A percentile compares a stretch with the other conserved stretches of the same genome.
Evolutionary conservation across 2,797 vertebrate species (phyloP).

Genomic region (Helicolenus hilgendorfi): DNA sequence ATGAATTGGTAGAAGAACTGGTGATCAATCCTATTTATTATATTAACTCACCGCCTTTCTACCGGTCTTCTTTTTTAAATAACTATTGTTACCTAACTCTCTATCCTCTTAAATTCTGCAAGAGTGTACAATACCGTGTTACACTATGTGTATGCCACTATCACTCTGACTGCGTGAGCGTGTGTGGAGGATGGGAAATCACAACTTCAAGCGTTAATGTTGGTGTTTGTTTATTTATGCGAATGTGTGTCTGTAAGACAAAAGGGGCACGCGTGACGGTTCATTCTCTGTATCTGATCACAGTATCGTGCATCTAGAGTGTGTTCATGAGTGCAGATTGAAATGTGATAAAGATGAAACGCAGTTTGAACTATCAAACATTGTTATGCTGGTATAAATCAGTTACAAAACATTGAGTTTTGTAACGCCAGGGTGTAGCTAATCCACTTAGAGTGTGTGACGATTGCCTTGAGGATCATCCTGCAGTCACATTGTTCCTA

Average conservation of each 20-base stretch:
- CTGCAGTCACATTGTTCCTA: constrained; percentile 54
- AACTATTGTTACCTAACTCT: not conserved
- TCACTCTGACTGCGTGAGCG: not conserved
- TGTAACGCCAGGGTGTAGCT: constrained; percentile 51
- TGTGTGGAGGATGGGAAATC: not conserved
- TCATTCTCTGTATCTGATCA: constrained; percentile 55
- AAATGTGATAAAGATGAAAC: constrained; percentile 69
- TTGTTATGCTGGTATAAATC: constrained; percentile 29
- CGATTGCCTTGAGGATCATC: constrained; percentile 57
- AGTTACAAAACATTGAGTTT: constrained; percentile 49
- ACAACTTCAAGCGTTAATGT: not conserved
- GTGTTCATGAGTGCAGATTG: constrained; percentile 57
- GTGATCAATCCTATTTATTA: not conserved
- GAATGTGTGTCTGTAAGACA: not conserved
- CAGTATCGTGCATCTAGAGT: constrained; percentile 33
- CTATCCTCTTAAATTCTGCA: not conserved
- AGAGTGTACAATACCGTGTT: not conserved
- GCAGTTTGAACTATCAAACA: constrained; percentile 50
- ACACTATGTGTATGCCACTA: not conserved
- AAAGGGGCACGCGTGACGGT: constrained; percentile 6
- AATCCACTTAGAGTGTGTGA: constrained; percentile 78
- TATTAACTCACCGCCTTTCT: not conserved
- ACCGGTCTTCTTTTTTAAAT: not conserved
- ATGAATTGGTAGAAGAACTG: not conserved
- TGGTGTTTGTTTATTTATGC: not conserved